Evolutionary conservation across 2,888 invertebrate genomes (phyloP), one percentile per base, ranked within the genome.

Genomic region (Steinernema scapterisci): DNA sequence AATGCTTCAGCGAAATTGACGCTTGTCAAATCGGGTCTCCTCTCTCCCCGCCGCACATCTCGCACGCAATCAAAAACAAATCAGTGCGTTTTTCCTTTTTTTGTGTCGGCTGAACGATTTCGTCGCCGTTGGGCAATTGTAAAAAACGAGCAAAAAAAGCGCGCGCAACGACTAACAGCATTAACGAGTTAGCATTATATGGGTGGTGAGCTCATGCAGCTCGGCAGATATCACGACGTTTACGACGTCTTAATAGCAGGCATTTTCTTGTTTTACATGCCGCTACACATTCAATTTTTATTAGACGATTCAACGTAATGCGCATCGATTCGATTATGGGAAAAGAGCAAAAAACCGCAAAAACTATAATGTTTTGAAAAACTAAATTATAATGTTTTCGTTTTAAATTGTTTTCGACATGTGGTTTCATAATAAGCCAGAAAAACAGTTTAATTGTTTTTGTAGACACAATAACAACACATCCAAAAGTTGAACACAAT

Each of bases 21-120:
- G 63, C 31, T 63, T 31, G 63, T 63, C 31, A 63, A 63, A 63
- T 31, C 63, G 38, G 27, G 63, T n/a, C n/a, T n/a, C 63, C 7
- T 63, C 16, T 38, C 3, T 63, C n/a, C 48, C n/a, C n/a, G n/a
- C n/a, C n/a, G n/a, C n/a, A n/a, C n/a, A n/a, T 48, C 31, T 31
- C 63, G 9, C 63, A 16, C 38, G 31, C 63, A 63, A 63, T 63
- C 63, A 31, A 63, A 63, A 52, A 23, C 25, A 21, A 54, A 54
- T 54, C 54, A 54, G 54, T 25, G 25, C 27, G 11, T 13, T 27
- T 63, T 31, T 9, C n/a, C n/a, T n/a, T 23, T 11, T 38, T 38
- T 11, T 52, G 52, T 21, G 19, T 52, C 2, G 11, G 52, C 52
- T 21, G 23, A 21, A 23, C 52, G 21, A 48, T 48, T 16, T 19